Base-by-base conservation (phyloP, 2,113 vertebrate species). In the Dolichallabes microphthalmus region DNA sequence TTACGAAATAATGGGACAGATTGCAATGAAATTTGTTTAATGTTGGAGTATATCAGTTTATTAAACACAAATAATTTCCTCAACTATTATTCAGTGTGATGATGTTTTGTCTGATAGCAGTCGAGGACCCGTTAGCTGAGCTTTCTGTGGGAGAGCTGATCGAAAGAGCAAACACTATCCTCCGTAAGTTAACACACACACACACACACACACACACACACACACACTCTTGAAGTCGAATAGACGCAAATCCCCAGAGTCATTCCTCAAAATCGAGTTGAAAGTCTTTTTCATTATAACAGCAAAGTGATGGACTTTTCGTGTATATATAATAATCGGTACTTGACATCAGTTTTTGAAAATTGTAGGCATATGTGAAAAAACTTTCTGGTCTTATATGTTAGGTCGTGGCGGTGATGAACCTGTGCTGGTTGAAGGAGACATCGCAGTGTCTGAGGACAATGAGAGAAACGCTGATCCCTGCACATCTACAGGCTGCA, bases 141-240 rank as follows among this genome's bases (percentile, higher is more conserved):
- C 57, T 15, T 14, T 14, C 13, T 14, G 12, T 55, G 53, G 53
- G 53, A 55, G 53, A 15, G 53, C 15, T 55, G 53, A 83, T 94
- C 83, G 87, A 93, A 77, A 90, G 93, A 85, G 93, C 92, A 53
- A 94, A 94, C 86, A 90, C 89, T 75, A 64, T 90, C 63, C 87
- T 88, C 57, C 52, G 92, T 93, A 83, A 3, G 60, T 52, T 10
- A 15, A 39, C 61, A n/a, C 30, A 32, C 27, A 68, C 14, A 68
- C 27, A 68, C 30, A 71, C 68, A 11, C 32, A 39, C 15, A 35
- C 66, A 69, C 66, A 69, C 66, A 19, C 66, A 69, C 32, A 69
- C 66, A 39, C 32, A 68, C 12, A 14, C 1, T 45, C 45, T 45
- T 8, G 45, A 45, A 8, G 39, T 5, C 6, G 39, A 45, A 45